A percentile compares a stretch with the other conserved stretches of the same genome.
Conservation (phyloP, 2,797 vertebrate genomes). For the Nannoperca australis region DNA sequence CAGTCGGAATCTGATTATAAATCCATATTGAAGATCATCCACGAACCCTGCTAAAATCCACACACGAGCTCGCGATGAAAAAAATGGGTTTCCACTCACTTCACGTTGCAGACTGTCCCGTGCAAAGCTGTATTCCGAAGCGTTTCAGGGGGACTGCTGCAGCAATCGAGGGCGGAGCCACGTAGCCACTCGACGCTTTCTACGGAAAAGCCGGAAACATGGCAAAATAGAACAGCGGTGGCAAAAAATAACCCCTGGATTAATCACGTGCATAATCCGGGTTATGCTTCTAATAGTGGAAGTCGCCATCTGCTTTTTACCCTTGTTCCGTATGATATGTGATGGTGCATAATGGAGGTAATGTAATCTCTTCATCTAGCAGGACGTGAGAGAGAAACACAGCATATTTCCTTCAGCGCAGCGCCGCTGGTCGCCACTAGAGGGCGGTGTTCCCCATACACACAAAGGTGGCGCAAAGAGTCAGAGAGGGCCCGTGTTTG, state of each 20-base stretch:
- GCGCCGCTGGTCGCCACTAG: conserved; percentile 15
- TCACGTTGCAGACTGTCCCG: conserved; percentile 2
- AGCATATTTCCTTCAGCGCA: conserved; percentile 3
- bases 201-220: conserved; percentile 43
- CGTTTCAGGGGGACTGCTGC: conserved; percentile 61
- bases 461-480: background rate
- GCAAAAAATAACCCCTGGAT: background rate
- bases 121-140: conserved; percentile 21
- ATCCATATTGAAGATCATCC: conserved; percentile 37
- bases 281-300: background rate
- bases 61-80: background rate
- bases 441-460: conserved; percentile 38
- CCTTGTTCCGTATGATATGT: background rate
- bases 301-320: too few relatives aligned
- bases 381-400: conserved; percentile 35
- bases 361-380: conserved; percentile 59
- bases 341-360: background rate
- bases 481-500: too few relatives aligned
- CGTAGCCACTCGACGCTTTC: conserved; percentile 37
- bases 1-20: conserved; percentile 27
- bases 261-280: background rate
- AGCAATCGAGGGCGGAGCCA: conserved; percentile 65
- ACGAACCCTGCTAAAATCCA: conserved; percentile 15
- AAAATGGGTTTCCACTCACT: background rate
- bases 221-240: conserved; percentile 1